phyloP scores from a whole-genome alignment of 2,888 invertebrate genomes.

The Sceliomorpha sp. region DNA sequence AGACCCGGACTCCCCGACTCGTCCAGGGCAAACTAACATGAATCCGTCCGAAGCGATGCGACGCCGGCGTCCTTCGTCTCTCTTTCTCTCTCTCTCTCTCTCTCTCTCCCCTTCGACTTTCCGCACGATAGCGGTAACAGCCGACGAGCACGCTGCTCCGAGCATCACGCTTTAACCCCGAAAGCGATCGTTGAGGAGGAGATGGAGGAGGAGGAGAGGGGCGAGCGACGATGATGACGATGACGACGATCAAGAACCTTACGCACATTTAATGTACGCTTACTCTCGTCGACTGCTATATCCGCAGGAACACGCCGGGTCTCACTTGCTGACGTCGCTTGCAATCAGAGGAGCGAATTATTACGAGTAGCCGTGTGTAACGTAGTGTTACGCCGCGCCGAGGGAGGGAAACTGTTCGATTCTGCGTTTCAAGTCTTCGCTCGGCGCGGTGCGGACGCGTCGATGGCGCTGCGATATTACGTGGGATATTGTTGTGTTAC shows the following conservation, averaged over 20 bases:
- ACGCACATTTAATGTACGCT: conserved; percentile 35
- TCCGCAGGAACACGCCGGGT: conserved; percentile 7
- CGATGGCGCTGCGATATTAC: no score
- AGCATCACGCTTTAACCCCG: conserved; percentile 43
- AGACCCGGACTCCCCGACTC: conserved; percentile 51
- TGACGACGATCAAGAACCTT: no score
- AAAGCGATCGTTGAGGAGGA: no score
- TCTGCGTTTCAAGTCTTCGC: conserved; percentile 1
- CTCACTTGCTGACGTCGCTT: conserved; percentile 21
- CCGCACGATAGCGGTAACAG: conserved; percentile 6
- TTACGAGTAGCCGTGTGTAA: conserved; percentile 32
- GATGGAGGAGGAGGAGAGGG: conserved; percentile 16
- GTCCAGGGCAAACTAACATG: conserved; percentile 18
- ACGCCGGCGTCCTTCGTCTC: conserved; percentile 38
- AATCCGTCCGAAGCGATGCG: conserved; percentile 40
- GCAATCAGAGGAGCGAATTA: conserved; percentile 26
- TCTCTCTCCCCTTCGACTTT: no score
- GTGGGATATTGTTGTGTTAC: no score
- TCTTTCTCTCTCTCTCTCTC: no score
- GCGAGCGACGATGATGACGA: no score
- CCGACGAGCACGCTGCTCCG: conserved; percentile 21
- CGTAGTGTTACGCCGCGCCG: conserved; percentile 32
- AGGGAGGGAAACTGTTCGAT: conserved; percentile 24
- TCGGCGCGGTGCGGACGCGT: no score
- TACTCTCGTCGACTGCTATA: conserved; percentile 25